Evolutionary conservation across 1,140 invertebrate genomes (phyloP).

Genomic region (Gryllus bimaculatus): DNA sequence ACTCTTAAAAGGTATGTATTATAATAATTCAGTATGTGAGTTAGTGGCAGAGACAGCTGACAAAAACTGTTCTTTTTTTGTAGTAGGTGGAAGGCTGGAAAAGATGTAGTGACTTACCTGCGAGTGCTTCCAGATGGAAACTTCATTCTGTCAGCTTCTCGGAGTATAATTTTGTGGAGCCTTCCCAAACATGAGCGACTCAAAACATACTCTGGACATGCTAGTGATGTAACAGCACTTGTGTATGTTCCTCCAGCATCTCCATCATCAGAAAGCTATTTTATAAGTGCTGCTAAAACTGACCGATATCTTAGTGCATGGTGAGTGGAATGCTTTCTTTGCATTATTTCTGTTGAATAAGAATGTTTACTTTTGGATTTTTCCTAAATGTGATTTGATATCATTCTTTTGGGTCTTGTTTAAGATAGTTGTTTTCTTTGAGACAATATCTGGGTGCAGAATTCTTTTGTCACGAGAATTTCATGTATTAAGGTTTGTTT

Average conservation of each 20-base stretch:
- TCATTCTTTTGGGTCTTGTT: neutral
- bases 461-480: too few relatives aligned
- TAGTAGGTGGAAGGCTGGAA: slow-evolving; percentile 52
- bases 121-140: slow-evolving; percentile 49
- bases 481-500: too few relatives aligned
- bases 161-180: slow-evolving; percentile 56
- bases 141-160: slow-evolving; percentile 52
- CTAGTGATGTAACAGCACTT: slow-evolving; percentile 48
- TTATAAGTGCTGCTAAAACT: slow-evolving; percentile 49
- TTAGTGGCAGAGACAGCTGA: neutral
- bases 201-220: slow-evolving; percentile 56
- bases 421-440: neutral
- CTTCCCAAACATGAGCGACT: slow-evolving; percentile 45
- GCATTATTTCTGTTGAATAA: neutral
- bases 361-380: neutral
- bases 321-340: slow-evolving; percentile 35
- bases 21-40: neutral
- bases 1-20: slow-evolving; percentile 35
- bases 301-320: slow-evolving; percentile 51
- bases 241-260: slow-evolving; percentile 33
- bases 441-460: too few relatives aligned
- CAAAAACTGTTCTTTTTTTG: slow-evolving; percentile 17
- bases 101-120: slow-evolving; percentile 53
- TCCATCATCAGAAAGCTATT: slow-evolving; percentile 35
- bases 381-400: neutral